Conservation (phyloP, 2,113 vertebrate genomes). For the Nanorana parkeri region DNA sequence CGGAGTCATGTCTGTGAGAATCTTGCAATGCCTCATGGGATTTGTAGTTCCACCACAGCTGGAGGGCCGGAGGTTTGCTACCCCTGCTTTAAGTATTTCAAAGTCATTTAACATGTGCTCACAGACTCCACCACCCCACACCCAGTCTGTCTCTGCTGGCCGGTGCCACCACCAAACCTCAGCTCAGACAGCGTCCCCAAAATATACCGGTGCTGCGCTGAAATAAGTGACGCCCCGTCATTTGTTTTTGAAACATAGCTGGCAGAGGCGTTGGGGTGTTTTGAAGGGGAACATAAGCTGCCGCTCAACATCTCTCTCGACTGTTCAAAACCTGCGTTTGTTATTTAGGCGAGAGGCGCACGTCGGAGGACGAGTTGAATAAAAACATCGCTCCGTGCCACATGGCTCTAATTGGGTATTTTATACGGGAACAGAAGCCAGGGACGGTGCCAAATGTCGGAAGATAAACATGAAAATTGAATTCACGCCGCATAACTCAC, state of each 20-base stretch:
- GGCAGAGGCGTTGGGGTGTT: conserved; percentile 37
- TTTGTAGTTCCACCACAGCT: no score
- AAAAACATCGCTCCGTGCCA: conserved; percentile 12
- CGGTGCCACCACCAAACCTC: neutral
- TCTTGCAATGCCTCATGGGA: no score
- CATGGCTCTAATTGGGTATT: conserved; percentile 49
- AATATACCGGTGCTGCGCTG: neutral
- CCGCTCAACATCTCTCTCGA: conserved; percentile 54
- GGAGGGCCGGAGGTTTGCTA: no score
- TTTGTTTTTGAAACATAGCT: conserved; percentile 36
- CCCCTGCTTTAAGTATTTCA: no score
- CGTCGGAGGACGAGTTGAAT: neutral
- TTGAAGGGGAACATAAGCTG: conserved; percentile 47
- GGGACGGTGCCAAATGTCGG: conserved; percentile 47
- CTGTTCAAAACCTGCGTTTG: neutral
- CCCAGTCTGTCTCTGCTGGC: no score
- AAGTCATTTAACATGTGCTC: no score
- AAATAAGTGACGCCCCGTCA: conserved; percentile 3
- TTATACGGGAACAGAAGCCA: conserved; percentile 52
- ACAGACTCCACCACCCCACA: no score
- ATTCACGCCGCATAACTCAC: conserved; percentile 65
- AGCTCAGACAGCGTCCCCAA: neutral
- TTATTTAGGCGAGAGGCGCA: conserved; percentile 6
- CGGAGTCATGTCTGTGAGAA: no score
- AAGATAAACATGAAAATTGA: conserved; percentile 60